Conservation (phyloP, 37 sponge, comb jelly and placozoan genomes). For the Chondrosia reniformis region DNA sequence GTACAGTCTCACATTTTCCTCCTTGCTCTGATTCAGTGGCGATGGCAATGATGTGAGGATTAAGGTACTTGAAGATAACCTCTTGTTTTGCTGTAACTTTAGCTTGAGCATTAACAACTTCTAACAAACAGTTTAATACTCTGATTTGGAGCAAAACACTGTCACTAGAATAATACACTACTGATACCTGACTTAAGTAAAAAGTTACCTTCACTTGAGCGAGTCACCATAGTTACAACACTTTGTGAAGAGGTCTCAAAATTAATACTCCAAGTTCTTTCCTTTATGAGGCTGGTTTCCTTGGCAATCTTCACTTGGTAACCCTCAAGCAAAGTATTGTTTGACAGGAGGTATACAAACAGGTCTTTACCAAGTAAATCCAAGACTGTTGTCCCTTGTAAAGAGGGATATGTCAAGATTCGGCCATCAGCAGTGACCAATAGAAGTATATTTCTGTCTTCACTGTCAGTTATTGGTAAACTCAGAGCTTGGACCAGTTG, state of each 20-base stretch:
- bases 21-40: conserved; percentile 66
- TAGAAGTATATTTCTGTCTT: conserved; percentile 51
- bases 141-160: neutral
- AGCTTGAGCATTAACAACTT: conserved; percentile 67
- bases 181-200: neutral
- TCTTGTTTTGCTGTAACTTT: conserved; percentile 61
- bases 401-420: neutral
- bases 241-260: conserved; percentile 10
- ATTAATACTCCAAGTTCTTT: neutral
- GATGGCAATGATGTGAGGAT: conserved; percentile 87
- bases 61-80: conserved; percentile 92
- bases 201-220: neutral
- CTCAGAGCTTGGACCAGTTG: conserved; percentile 39
- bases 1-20: conserved; percentile 44
- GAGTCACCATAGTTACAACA: neutral
- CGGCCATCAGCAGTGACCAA: conserved; percentile 14
- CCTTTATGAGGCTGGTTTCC: neutral
- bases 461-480: conserved; percentile 51
- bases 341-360: conserved; percentile 12
- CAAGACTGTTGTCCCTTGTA: neutral
- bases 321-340: neutral
- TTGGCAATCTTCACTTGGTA: neutral
- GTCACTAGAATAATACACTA: neutral
- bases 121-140: conserved; percentile 20
- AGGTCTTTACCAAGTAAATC: neutral